Base-by-base conservation (phyloP, 2,888 invertebrate species). In the Drosophila niveifrons region DNA sequence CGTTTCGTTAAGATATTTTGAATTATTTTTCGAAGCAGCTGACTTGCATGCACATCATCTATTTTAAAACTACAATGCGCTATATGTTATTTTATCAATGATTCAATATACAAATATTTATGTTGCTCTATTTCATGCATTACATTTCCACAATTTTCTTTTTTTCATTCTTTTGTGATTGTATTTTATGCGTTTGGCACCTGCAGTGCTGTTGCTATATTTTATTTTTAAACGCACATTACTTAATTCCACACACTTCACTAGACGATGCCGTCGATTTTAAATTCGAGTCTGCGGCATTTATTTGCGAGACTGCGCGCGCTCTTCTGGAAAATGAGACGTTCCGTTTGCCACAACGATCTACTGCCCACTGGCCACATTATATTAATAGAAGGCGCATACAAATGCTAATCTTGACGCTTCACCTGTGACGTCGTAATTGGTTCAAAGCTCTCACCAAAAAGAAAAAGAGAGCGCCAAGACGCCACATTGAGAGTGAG, bases 201-300 rank as follows among this genome's bases (percentile, higher is more conserved):
- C 80, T 82, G 75, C 63, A 66, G 57, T 52, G 17, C 58, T 29
- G 11, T 53, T 59, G 44, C n/a, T 36, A 13, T 31, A 61, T 67
- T 83, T 86, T 83, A 83, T 83, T 83, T 86, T 78, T 83, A 83
- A 88, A 72, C 81, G 61, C 58, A 82, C 82, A 83, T 72, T 75
- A 78, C 75, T 76, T 76, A 61, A 65, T 77, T 78, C 69, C 75
- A 76, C 36, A 36, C 36, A 36, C 70, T 85, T 78, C 75, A 77
- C 80, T 18, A 63, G n/a, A 23, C 80, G 48, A 48, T 61, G 66
- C 63, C 71, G 72, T 55, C 71, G 72, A 59, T 66, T 73, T 82
- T 64, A 65, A 66, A 75, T 61, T 55, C 57, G 66, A 69, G 17
- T 74, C 52, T 43, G 41, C 65, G 58, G 28, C 64, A 87, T 68